phyloP scores from a whole-genome alignment of 2,113 vertebrate genomes.

The Thunnus maccoyii region DNA sequence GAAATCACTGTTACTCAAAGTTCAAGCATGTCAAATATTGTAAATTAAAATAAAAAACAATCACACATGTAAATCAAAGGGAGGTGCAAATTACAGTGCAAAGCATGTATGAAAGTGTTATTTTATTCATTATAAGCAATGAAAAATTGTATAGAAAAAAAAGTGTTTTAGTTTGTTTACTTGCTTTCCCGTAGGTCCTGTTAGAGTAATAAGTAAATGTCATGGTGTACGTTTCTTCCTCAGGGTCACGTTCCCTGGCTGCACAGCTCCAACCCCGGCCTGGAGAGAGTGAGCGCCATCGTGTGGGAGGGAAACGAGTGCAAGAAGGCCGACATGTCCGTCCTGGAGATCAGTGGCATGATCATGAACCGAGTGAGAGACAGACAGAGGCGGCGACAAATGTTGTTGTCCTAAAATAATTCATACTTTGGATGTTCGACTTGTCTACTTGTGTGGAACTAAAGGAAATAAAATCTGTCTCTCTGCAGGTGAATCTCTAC shows the following conservation, averaged over 20 bases:
- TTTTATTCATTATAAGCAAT: too few relatives aligned
- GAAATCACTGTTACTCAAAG: too few relatives aligned
- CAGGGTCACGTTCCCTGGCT: slow-evolving; percentile 97
- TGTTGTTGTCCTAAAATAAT: neutral
- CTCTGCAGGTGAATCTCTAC: slow-evolving; percentile 92
- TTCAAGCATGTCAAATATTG: too few relatives aligned
- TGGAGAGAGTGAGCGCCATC: slow-evolving; percentile 98
- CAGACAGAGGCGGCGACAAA: too few relatives aligned
- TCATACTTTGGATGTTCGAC: neutral
- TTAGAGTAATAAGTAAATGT: neutral
- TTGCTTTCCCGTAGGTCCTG: too few relatives aligned
- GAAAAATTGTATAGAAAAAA: too few relatives aligned
- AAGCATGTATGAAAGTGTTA: too few relatives aligned
- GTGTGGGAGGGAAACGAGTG: slow-evolving; percentile 99
- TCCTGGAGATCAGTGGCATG: slow-evolving; percentile 99
- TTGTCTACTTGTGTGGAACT: neutral
- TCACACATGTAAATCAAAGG: too few relatives aligned
- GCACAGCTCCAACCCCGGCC: slow-evolving; percentile 93
- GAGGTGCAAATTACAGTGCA: too few relatives aligned
- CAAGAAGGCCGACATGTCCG: slow-evolving; percentile 99
- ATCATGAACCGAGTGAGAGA: slow-evolving; percentile 97
- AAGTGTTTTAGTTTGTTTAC: too few relatives aligned
- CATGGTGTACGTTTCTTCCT: neutral
- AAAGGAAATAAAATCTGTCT: neutral
- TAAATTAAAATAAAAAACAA: too few relatives aligned